Evolutionary conservation across 2,113 vertebrate genomes (phyloP).

Genomic region (Prochilodus magdalenae): DNA sequence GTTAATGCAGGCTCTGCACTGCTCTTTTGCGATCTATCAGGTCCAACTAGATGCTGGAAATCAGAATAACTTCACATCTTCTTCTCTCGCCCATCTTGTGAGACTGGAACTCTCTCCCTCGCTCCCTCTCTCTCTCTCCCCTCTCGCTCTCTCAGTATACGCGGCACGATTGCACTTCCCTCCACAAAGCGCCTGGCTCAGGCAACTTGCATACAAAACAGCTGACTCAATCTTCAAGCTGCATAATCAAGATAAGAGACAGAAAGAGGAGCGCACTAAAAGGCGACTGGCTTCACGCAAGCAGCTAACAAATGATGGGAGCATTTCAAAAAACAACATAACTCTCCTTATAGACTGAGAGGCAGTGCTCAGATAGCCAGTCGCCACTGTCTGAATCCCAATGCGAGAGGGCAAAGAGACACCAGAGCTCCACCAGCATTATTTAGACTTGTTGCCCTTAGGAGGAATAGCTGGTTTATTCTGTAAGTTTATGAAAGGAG

Average conservation of each 20-base stretch:
- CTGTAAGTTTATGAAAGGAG: neutral
- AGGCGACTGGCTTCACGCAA: slow-evolving; percentile 62
- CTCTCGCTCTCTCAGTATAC: slow-evolving; percentile 78
- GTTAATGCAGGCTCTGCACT: slow-evolving; percentile 19
- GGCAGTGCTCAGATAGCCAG: slow-evolving; percentile 21
- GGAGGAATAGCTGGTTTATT: neutral
- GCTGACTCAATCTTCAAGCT: slow-evolving; percentile 88
- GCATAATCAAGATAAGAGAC: slow-evolving; percentile 86
- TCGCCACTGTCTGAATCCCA: slow-evolving; percentile 34
- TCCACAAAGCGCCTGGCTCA: slow-evolving; percentile 79
- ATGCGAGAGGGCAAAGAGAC: neutral
- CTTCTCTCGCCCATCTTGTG: slow-evolving; percentile 31
- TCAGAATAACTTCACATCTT: slow-evolving; percentile 3
- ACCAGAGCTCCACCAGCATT: neutral
- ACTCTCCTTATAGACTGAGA: slow-evolving; percentile 33
- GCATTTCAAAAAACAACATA: slow-evolving; percentile 59
- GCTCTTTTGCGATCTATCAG: slow-evolving; percentile 1
- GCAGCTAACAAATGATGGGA: slow-evolving; percentile 62
- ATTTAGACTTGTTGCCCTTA: neutral
- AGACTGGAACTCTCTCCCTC: neutral
- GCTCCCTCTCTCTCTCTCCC: slow-evolving; percentile 32
- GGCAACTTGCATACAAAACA: slow-evolving; percentile 86
- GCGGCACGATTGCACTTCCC: slow-evolving; percentile 75
- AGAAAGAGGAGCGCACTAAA: slow-evolving; percentile 65
- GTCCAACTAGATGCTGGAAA: slow-evolving; percentile 15